Evolutionary conservation across 2,113 vertebrate genomes (phyloP), one percentile per base, ranked within the genome.

Genomic region (Dissostichus mawsoni): DNA sequence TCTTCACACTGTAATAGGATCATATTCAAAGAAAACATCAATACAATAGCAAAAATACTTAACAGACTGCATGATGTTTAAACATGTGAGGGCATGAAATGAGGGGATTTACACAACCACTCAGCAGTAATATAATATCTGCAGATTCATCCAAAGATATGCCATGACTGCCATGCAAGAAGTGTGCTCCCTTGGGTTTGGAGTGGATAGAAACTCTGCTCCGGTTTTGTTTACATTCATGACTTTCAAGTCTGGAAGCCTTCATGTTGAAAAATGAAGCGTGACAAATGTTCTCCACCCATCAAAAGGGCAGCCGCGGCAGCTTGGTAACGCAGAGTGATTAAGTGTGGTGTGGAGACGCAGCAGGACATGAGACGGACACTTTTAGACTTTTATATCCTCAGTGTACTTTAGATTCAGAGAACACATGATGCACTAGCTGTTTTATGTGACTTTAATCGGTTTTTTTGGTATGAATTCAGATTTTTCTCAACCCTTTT

Each of bases 91-190:
- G 41, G n/a, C 53, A 17, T 61, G 45, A 36, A 50, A 61, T 53
- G 0, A 3, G n/a, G 0, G 56, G 67, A 73, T 76, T 80, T 62
- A 55, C 48, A 47, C 67, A 76, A 51, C n/a, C 29, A 50, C 36
- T 74, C 64, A 33, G 64, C 77, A 51, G 61, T 63, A 45, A 66
- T 18, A 59, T 20, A 45, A 58, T 50, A 48, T 50, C 73, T 68
- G 44, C 59, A 64, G 69, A 74, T 69, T 33, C 25, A 73, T 48
- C 52, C 50, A 29, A 7, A 50, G 57, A 72, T 48, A 44, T 14
- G 45, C 45, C 29, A 17, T 23, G 45, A 56, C 56, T n/a, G 29
- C 11, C 55, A 36, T 29, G 62, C 23, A 2, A n/a, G 52, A 20
- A 11, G 4, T 69, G 51, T 3, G 50, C 50, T 75, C 45, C 59